phyloP scores from a whole-genome alignment of 2,797 vertebrate species.

The Esox masquinongy region DNA sequence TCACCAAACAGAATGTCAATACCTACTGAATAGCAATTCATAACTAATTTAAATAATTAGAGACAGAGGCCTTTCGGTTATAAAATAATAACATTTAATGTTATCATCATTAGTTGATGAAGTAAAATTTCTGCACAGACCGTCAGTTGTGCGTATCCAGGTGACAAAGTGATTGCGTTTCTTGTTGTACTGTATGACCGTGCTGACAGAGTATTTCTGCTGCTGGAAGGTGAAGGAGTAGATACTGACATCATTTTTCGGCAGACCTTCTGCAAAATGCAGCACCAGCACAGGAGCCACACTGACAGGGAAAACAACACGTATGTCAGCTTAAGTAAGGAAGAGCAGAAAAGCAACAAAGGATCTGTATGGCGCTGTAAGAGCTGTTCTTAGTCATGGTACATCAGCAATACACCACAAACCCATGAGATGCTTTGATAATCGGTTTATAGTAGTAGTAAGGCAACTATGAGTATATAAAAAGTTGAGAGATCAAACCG shows the following conservation, averaged over 20 bases:
- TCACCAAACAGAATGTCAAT: not conserved
- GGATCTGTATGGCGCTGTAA: no score
- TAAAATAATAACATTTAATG: not conserved
- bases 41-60: not conserved
- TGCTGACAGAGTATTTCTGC: slow-evolving; percentile 73
- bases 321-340: not conserved
- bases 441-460: no score
- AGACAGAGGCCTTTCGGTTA: not conserved
- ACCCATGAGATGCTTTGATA: no score
- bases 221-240: slow-evolving; percentile 82
- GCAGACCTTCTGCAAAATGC: slow-evolving; percentile 91
- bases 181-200: slow-evolving; percentile 83
- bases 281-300: slow-evolving; percentile 81
- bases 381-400: no score
- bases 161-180: slow-evolving; percentile 84
- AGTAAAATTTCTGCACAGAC: slow-evolving; percentile 67
- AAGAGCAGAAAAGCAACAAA: not conserved
- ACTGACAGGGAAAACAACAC: slow-evolving; percentile 57
- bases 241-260: slow-evolving; percentile 71
- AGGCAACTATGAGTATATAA: no score
- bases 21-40: not conserved
- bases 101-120: no score
- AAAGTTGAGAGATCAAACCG: no score
- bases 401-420: no score
- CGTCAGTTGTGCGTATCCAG: slow-evolving; percentile 80